Conservation (phyloP, 2,113 vertebrate species). For the Oenanthe oenanthe region DNA sequence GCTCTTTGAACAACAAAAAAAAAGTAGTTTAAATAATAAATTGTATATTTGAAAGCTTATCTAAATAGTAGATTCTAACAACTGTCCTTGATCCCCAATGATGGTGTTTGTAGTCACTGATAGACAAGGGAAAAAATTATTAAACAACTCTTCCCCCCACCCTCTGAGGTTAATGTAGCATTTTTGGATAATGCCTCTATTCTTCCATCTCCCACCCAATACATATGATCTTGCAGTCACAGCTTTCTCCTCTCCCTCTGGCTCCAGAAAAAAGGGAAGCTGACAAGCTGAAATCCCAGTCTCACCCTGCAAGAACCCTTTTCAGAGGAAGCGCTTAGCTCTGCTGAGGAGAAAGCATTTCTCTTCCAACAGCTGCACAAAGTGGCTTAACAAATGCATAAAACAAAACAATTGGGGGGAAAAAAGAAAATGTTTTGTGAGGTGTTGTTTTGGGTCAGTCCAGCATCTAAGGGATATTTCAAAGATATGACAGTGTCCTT, state of each 20-base stretch:
- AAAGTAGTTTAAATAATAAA: background rate
- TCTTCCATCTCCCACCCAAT: constrained; percentile 8
- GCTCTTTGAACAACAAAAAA: background rate
- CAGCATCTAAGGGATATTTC: background rate
- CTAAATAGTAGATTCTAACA: constrained; percentile 5
- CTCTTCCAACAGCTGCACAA: background rate
- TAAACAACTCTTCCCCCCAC: background rate
- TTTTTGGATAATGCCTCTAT: background rate
- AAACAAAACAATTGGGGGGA: background rate
- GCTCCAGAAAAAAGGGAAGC: background rate
- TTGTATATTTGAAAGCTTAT: background rate
- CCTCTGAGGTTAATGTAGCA: background rate
- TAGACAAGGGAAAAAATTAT: background rate
- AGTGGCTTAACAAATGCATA: background rate
- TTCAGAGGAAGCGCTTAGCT: background rate
- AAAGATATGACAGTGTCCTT: background rate
- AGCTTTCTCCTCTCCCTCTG: background rate
- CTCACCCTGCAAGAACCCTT: background rate
- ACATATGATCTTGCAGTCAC: constrained; percentile 16
- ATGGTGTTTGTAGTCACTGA: background rate
- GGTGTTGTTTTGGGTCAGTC: background rate
- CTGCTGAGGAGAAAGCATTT: background rate
- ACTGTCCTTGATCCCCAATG: background rate
- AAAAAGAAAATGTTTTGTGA: background rate
- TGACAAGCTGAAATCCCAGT: background rate